These are phyloP conservation scores for Tragelaphus scriptus DNA, from an alignment of 2,113 vertebrate genomes.

Conservation along the genomic window DNA sequence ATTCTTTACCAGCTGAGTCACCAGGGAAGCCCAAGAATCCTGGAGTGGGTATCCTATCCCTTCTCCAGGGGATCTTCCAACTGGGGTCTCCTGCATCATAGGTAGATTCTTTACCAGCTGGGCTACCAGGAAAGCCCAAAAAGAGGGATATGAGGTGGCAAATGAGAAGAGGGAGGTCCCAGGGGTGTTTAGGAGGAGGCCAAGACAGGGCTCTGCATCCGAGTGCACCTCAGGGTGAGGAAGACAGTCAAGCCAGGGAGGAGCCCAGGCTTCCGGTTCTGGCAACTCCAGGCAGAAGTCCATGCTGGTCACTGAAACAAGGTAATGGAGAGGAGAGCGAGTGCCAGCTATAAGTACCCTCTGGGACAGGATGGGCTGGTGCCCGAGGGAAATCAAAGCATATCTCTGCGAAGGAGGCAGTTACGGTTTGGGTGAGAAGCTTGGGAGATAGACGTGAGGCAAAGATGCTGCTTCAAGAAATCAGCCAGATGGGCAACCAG, in stretches of 20 bases:
- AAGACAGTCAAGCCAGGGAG: neutral
- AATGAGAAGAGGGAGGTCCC: neutral
- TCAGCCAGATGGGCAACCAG: neutral
- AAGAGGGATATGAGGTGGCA: accelerated
- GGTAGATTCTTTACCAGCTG: neutral
- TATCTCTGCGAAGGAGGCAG: neutral
- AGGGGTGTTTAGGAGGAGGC: neutral
- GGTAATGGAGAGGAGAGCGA: neutral
- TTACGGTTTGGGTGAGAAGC: neutral
- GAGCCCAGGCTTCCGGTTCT: neutral
- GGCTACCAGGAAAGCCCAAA: neutral
- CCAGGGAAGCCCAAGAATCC: neutral
- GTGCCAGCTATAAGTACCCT: no score
- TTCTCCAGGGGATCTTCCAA: neutral
- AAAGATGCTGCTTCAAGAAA: neutral
- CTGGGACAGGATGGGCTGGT: neutral
- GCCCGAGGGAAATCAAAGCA: neutral
- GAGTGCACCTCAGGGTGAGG: neutral
- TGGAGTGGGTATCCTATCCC: neutral
- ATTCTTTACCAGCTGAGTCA: neutral
- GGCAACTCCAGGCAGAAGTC: neutral
- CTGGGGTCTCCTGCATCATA: neutral
- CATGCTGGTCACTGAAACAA: neutral
- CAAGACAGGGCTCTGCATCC: neutral
- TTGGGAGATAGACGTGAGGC: neutral